Evolutionary conservation across 2,888 invertebrate species (phyloP), one percentile per base, ranked within the genome.

Genomic region (Eilema depressum): DNA sequence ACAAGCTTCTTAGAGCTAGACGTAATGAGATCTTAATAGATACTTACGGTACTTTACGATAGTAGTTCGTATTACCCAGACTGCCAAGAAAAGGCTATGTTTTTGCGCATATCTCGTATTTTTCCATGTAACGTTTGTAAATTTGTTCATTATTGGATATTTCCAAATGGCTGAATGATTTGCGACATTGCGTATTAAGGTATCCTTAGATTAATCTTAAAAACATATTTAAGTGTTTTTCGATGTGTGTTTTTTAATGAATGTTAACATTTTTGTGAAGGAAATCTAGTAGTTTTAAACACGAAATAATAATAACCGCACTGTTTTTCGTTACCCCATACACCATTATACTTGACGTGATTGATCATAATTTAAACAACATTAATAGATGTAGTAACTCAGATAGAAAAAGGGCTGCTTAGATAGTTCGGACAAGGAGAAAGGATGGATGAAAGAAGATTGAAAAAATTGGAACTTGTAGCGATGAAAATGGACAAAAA

Each of bases 1-100:
- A 76, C 57, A 2, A 60, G 56, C 33, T 69, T 76, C 37, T 61
- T 63, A 26, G 23, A n/a, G 60, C 53, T 47, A 65, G 56, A 56
- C 62, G 53, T 62, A 66, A 64, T 62, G n/a, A 33, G 26, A 33
- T 56, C 33, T 61, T 41, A 26, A 11, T 47, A 56, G 61, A 66
- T 56, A 33, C 23, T 25, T 47, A n/a, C 28, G 53, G 30, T 28
- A 65, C 30, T 41, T 66, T 41, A 26, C 14, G n/a, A 59, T 7
- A 41, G 63, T 28, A 26, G 41, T 47, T 63, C 25, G 8, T 20
- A 47, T 47, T 47, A 47, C 47, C 1, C 20, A 20, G 53, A 20
- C n/a, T 53, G n/a, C n/a, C n/a, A 53, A 53, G n/a, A n/a, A 10
- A 53, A 20, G 53, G 53, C 0, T 53, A n/a, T 47, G 20, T 53